Conservation (phyloP, 2,888 invertebrate genomes). For the Caenorhabditis macrosperma region DNA sequence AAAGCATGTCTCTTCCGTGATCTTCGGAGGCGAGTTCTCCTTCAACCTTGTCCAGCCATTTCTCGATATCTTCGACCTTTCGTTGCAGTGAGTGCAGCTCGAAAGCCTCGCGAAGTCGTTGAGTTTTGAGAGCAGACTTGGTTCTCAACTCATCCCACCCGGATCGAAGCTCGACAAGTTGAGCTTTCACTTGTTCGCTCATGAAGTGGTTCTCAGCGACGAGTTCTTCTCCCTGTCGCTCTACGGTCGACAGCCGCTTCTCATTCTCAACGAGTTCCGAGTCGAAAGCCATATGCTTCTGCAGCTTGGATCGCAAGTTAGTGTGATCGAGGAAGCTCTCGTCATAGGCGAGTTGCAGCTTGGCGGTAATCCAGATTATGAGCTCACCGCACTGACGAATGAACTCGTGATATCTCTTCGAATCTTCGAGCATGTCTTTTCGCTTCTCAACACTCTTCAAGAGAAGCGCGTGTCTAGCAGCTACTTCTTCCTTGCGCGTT, state of each 20-base stretch:
- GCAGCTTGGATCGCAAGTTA: slow-evolving; percentile 85
- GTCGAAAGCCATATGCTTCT: slow-evolving; percentile 93
- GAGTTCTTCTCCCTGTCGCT: slow-evolving; percentile 82
- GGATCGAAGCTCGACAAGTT: slow-evolving; percentile 89
- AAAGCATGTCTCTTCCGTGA: slow-evolving; percentile 91
- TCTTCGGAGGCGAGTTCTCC: slow-evolving; percentile 87
- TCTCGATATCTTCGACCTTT: slow-evolving; percentile 92
- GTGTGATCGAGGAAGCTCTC: slow-evolving; percentile 94
- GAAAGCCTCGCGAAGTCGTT: slow-evolving; percentile 75
- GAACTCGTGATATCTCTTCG: slow-evolving; percentile 76
- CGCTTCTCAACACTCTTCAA: slow-evolving; percentile 62
- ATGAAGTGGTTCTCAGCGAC: slow-evolving; percentile 90
- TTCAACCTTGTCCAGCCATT: slow-evolving; percentile 83
- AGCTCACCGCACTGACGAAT: slow-evolving; percentile 81
- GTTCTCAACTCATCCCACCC: slow-evolving; percentile 90
- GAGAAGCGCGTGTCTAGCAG: slow-evolving; percentile 64
- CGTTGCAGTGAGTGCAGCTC: slow-evolving; percentile 81
- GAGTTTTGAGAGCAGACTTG: slow-evolving; percentile 86
- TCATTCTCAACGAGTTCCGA: slow-evolving; percentile 93
- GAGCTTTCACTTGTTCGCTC: slow-evolving; percentile 85
- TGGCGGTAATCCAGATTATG: slow-evolving; percentile 91
- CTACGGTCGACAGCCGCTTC: slow-evolving; percentile 72
- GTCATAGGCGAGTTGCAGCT: slow-evolving; percentile 92
- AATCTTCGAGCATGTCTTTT: slow-evolving; percentile 66
- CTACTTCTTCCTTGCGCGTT: slow-evolving; percentile 63